Evolutionary conservation across 2,113 vertebrate species (phyloP).

Genomic region (Oplegnathus fasciatus): DNA sequence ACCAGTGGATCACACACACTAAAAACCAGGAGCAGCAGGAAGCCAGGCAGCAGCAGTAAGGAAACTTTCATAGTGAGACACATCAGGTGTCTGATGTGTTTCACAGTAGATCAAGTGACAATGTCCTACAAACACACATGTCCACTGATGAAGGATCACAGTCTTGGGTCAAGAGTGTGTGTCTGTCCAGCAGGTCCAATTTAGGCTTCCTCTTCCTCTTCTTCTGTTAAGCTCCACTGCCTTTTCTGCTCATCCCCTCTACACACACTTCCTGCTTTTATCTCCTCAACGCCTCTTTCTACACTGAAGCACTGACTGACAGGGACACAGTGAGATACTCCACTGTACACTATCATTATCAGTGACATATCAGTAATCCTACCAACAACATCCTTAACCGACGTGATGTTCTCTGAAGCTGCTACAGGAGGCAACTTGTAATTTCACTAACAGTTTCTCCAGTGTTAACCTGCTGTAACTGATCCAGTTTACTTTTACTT

Average conservation of each 20-base stretch:
- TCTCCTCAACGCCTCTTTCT: conserved; percentile 19
- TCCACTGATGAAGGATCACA: neutral
- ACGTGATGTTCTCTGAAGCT: conserved; percentile 4
- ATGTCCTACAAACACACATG: conserved; percentile 1
- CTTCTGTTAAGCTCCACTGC: conserved; percentile 23
- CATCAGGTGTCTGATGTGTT: neutral
- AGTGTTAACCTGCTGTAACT: neutral
- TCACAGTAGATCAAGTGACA: neutral
- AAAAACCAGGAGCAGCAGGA: conserved; percentile 50
- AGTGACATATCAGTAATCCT: conserved; percentile 7
- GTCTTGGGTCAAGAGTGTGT: neutral
- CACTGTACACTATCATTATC: conserved; percentile 10
- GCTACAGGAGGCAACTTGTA: neutral
- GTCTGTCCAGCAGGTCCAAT: neutral
- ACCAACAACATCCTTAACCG: neutral
- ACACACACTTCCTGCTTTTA: conserved; percentile 52
- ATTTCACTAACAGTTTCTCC: neutral
- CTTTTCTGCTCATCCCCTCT: conserved; percentile 1
- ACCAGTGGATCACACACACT: conserved; percentile 9
- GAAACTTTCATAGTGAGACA: conserved; percentile 44
- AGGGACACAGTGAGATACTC: conserved; percentile 29
- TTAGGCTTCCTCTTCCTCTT: neutral
- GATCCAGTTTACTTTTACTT: neutral
- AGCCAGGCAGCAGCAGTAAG: conserved; percentile 14
- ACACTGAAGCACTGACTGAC: conserved; percentile 11